These are phyloP conservation scores for Cosmia pyralina DNA, from an alignment of 2,888 invertebrate species.

Conservation along the genomic window DNA sequence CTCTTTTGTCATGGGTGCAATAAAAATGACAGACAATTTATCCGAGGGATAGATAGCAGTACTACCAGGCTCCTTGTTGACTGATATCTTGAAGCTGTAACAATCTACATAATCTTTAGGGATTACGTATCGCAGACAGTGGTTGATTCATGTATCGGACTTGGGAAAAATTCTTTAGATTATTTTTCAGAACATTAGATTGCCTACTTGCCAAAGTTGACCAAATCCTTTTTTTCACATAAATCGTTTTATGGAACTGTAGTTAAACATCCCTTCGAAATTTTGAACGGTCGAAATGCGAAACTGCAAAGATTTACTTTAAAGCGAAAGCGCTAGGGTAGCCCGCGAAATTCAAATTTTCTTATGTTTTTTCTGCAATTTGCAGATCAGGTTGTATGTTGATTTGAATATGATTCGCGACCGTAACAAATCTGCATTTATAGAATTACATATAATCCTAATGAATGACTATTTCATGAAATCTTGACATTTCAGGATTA, in stretches of 20 bases:
- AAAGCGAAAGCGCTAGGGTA: no score
- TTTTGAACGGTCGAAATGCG: no score
- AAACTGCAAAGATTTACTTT: neutral
- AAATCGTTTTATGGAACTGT: no score
- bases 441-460: no score
- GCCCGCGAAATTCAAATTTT: no score
- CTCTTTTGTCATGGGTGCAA: conserved; percentile 3
- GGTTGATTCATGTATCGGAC: conserved; percentile 11
- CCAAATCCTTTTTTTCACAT: no score
- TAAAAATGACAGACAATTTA: neutral
- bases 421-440: no score
- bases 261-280: neutral
- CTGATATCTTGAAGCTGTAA: conserved; percentile 29
- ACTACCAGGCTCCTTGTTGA: conserved; percentile 18
- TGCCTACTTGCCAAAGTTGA: neutral
- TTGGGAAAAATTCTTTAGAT: neutral
- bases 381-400: no score
- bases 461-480: no score
- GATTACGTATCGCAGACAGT: conserved; percentile 33
- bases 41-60: conserved; percentile 19
- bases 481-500: no score
- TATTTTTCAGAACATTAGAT: neutral
- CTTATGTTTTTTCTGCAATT: no score
- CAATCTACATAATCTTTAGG: conserved; percentile 22
- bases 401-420: no score